These are phyloP conservation scores for Clarias fuscus DNA, from an alignment of 2,797 vertebrate species.

Conservation along the genomic window DNA sequence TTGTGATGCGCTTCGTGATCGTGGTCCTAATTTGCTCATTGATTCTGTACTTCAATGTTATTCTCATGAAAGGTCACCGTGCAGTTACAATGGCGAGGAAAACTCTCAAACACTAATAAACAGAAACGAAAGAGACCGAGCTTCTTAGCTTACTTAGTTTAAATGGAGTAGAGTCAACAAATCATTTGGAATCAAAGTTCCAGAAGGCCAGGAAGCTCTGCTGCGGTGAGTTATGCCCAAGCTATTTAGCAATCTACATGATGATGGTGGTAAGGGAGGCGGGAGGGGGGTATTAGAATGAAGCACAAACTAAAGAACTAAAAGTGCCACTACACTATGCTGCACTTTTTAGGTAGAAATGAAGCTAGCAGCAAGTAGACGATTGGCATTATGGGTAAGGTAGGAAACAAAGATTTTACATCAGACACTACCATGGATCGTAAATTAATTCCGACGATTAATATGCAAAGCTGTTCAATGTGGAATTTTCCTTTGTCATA, in stretches of 20 bases:
- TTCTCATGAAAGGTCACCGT: no score
- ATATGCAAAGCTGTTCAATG: not conserved
- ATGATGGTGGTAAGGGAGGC: not conserved
- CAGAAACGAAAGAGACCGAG: not conserved
- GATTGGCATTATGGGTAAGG: not conserved
- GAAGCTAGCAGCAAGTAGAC: not conserved
- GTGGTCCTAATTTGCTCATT: not conserved
- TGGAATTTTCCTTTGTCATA: conserved; percentile 3
- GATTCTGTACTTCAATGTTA: not conserved
- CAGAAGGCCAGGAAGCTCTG: not conserved
- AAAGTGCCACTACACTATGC: no score
- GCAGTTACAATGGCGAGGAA: no score
- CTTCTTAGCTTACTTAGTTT: not conserved
- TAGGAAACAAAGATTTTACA: not conserved
- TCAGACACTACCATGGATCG: no score
- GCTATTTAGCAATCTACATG: not conserved
- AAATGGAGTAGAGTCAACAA: not conserved
- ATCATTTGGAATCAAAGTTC: no score
- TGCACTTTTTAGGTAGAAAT: no score
- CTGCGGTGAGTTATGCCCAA: not conserved
- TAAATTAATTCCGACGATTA: not conserved
- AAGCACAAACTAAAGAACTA: not conserved
- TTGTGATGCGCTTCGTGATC: not conserved
- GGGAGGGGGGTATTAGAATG: not conserved
- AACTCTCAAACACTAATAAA: no score